Evolutionary conservation across 2,888 invertebrate genomes (phyloP), one percentile per base, ranked within the genome.

Genomic region (Incurvaria masculella): DNA sequence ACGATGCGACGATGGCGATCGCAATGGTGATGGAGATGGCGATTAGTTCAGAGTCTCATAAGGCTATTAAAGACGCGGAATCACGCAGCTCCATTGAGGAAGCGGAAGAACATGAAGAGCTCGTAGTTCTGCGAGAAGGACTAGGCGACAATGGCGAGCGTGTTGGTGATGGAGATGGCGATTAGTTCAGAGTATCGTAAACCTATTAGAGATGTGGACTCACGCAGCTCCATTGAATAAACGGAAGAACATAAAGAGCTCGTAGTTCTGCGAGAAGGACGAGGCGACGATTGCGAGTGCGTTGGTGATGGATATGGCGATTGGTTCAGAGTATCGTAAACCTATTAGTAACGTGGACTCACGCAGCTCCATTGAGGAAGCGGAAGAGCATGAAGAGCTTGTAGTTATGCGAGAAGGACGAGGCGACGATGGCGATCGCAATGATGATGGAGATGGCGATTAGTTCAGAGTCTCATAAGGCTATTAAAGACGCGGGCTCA

Each of bases 81-180:
- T 90, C 81, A 94, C 94, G 95, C 94, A 63, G 94, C 91, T 57
- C 94, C 95, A 68, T 94, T 94, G 62, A 95, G 81, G 67, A 95
- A 93, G 62, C 95, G 85, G 75, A 93, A 90, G 59, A 94, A 68
- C 87, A 95, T 89, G 76, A 95, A 95, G 57, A 91, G 81, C 79
- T 87, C 88, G 75, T 89, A 94, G 62, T 84, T 85, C 78, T 94
- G 95, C 61, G 90, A 89, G 79, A 94, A 90, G 68, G 93, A 94
- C 50, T 94, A 94, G 55, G 90, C 89, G 57, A 94, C 89, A 63
- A 93, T 94, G 70, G 93, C 94, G 50, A 94, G 66, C 49, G 88
- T 94, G 73, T 95, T 94, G 83, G 94, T 87, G 63, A 93, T 84
- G 57, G 94, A 91, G 61, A 94, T 94, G 63, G 88, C 89, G 60